Base-by-base conservation (phyloP, 2,888 invertebrate species). In the Pseudanteris insignis region DNA sequence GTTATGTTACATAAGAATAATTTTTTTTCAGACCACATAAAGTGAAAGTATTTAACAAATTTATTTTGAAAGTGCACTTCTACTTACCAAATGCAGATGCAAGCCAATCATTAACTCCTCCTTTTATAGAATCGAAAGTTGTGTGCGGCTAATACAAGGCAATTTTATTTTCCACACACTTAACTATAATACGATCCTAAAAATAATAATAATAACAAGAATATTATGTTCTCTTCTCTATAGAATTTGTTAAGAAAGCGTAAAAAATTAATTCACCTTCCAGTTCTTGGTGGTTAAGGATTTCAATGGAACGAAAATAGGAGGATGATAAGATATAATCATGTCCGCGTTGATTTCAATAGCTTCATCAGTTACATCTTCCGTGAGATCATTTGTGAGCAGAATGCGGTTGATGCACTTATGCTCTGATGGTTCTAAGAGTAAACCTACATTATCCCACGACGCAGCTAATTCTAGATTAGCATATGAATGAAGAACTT, bases 301-400 rank as follows among this genome's bases (percentile, higher is more conserved):
- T 75, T 94, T 96, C 44, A 97, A 70, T 3, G 93, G 88, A 8
- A 85, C 83, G 81, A 97, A 97, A 76, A 97, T 91, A 10, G 94
- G 94, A n/a, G 97, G 97, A 83, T 97, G 97, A 79, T 97, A 97
- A 0, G 94, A 90, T 50, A 97, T 83, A 50, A 97, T 93, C 81
- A 96, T 81, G 77, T 94, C 88, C 41, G 86, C 86, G 9, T 86
- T 83, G 41, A 84, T 77, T 1, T 82, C 78, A 2, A 91, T 74
- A 0, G 95, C 94, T 82, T 96, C 96, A 12, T 88, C 78, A 71
- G 94, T 85, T 0, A 96, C 96, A 63, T 86, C 86, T 79, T 93
- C 91, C 0, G 96, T 96, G 25, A 97, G 82, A 79, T 97, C 97
- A 80, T 96, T 97, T 1, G 96, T 96, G 25, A 97, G 81, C 48